A percentile compares a stretch with the other conserved stretches of the same genome.
These are phyloP conservation scores for Drosophila arawakana DNA, from an alignment of 1,140 invertebrate species.

Conservation along the genomic window DNA sequence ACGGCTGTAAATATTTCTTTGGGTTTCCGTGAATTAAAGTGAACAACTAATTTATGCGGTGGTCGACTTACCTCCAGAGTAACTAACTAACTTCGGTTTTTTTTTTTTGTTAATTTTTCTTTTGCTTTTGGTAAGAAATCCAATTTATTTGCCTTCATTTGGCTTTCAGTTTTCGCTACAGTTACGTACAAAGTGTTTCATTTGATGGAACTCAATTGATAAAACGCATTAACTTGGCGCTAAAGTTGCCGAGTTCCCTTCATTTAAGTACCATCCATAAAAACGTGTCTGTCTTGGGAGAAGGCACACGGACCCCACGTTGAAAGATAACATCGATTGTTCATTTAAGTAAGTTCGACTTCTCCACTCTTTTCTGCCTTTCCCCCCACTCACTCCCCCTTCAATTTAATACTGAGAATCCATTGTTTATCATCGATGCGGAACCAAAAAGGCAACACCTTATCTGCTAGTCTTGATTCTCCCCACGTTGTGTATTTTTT, in stretches of 20 bases:
- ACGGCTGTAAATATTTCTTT: slow-evolving; percentile 17
- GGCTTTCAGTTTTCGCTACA: slow-evolving; percentile 36
- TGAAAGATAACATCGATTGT: slow-evolving; percentile 64
- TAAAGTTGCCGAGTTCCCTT: slow-evolving; percentile 53
- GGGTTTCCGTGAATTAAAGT: slow-evolving; percentile 18
- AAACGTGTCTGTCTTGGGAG: slow-evolving; percentile 29
- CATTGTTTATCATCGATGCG: slow-evolving; percentile 49
- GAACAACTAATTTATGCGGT: slow-evolving; percentile 72
- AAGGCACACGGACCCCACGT: neutral
- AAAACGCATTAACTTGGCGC: slow-evolving; percentile 77
- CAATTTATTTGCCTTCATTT: slow-evolving; percentile 76
- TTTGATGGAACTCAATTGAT: slow-evolving; percentile 82
- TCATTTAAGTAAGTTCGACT: slow-evolving; percentile 59
- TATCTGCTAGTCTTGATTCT: slow-evolving; percentile 4
- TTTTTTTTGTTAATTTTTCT: no score
- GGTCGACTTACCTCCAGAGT: slow-evolving; percentile 23
- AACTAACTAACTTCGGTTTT: slow-evolving; percentile 63
- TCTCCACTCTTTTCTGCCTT: neutral
- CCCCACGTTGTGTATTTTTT: slow-evolving; percentile 28
- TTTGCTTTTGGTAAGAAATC: slow-evolving; percentile 37
- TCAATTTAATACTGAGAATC: slow-evolving; percentile 19
- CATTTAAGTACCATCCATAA: slow-evolving; percentile 57
- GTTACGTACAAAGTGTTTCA: slow-evolving; percentile 69
- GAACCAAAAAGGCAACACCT: neutral
- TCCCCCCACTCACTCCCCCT: neutral